Percentiles rank a stretch among this genome's conserved stretches.
These are phyloP conservation scores for Episyrphus balteatus DNA, from an alignment of 1,140 invertebrate species.

Conservation along the genomic window DNA sequence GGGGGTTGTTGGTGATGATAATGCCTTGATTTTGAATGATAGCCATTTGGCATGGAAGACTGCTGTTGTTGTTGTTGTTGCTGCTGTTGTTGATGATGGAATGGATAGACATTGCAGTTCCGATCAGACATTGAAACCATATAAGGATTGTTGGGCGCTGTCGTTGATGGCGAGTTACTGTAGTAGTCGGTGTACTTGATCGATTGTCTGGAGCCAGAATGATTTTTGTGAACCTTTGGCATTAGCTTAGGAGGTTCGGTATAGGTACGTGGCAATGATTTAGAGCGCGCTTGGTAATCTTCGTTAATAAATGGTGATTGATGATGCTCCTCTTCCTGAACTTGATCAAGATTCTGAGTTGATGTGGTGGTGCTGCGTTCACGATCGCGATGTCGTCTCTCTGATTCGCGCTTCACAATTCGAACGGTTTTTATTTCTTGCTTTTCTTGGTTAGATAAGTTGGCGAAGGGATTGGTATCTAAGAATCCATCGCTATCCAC, in stretches of 20 bases:
- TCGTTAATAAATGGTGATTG: slow-evolving; percentile 10
- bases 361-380: slow-evolving; percentile 31
- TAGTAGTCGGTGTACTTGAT: slow-evolving; percentile 14
- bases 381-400: slow-evolving; percentile 65
- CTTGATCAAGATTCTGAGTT: slow-evolving; percentile 42
- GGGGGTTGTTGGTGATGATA: slow-evolving; percentile 11
- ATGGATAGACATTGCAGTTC: not conserved
- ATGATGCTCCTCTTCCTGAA: slow-evolving; percentile 41
- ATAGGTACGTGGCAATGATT: slow-evolving; percentile 28
- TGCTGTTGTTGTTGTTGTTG: slow-evolving; percentile 18
- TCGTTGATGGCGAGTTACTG: slow-evolving; percentile 19
- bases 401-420: slow-evolving; percentile 85
- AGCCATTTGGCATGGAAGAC: slow-evolving; percentile 31
- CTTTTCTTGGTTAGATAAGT: slow-evolving; percentile 68
- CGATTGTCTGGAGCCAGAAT: not conserved
- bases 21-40: slow-evolving; percentile 30
- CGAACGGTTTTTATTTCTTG: slow-evolving; percentile 85
- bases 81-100: slow-evolving; percentile 22
- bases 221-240: slow-evolving; percentile 1
- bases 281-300: slow-evolving; percentile 25
- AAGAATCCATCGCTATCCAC: slow-evolving; percentile 41
- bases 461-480: slow-evolving; percentile 44
- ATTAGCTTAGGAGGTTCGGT: slow-evolving; percentile 23
- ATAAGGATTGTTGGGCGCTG: not conserved
- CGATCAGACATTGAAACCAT: not conserved